Base-by-base conservation (phyloP, 2,888 invertebrate species). In the Hofmannophila pseudospretella region DNA sequence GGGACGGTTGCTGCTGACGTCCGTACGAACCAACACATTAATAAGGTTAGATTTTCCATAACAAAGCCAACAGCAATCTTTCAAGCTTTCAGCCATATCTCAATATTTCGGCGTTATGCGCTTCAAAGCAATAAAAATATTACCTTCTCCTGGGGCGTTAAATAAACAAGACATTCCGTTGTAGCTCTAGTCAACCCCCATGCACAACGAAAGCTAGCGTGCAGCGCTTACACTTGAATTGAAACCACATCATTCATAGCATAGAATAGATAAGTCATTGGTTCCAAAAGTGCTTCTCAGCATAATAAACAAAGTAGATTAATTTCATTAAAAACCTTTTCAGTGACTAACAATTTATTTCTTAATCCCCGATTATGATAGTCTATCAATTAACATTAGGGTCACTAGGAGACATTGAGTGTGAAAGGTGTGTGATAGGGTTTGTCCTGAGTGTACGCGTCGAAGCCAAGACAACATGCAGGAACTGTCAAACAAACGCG, bases 1-100 rank as follows among this genome's bases (percentile, higher is more conserved):
- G 87, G 80, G 84, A 82, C 81, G 84, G 79, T 85, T 86, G 86
- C 85, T 87, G 86, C 86, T 86, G 85, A 85, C 86, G 86, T 86
- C 86, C 86, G 85, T 86, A 86, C 86, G 86, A 76, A 86, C 85
- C 86, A 86, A 86, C 82, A 86, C 86, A 86, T 86, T 86, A 86
- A 85, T 85, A 84, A 86, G 86, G 86, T 86, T 86, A 86, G 86
- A 85, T 86, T 86, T 85, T 86, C 85, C 82, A 78, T 84, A 68
- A 76, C 58, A 65, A 82, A 82, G 78, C 82, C 72, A 76, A 72
- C 68, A 86, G 85, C 85, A 85, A 86, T 70, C 62, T 58, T 61
- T 60, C 64, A 80, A 84, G 84, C 80, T 72, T 62, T 72, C 78
- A 85, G 85, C 84, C 78, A 85, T 70, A 62, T 59, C 53, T 61